Conservation (phyloP, 2,797 vertebrate genomes). For the Squalus acanthias region DNA sequence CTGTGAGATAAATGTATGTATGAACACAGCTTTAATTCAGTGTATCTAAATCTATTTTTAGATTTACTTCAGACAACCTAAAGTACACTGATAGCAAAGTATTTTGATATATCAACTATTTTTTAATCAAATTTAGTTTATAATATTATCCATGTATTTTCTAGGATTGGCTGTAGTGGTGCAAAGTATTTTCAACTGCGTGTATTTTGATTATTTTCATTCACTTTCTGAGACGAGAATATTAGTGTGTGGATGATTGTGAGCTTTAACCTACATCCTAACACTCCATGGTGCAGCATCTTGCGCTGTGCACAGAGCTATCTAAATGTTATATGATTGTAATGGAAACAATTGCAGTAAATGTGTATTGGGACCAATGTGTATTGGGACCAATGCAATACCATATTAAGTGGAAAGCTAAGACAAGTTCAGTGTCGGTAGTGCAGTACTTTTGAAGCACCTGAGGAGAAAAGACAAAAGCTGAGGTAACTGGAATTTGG, state of each 20-base stretch:
- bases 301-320: not conserved
- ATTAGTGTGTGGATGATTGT: not conserved
- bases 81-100: not conserved
- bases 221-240: not conserved
- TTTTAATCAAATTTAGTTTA: not conserved
- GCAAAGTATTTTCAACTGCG: not conserved
- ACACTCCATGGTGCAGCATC: not conserved
- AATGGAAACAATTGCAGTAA: not conserved
- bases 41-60: not conserved
- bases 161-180: not conserved
- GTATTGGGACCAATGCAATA: not conserved
- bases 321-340: not conserved
- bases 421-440: not conserved
- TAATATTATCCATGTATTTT: not conserved
- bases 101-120: not conserved
- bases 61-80: not conserved
- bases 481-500: not conserved
- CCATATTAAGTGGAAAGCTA: not conserved
- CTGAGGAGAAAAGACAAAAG: not conserved
- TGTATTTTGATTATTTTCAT: not conserved
- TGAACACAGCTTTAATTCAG: not conserved
- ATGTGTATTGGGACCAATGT: not conserved
- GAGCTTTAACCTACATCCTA: not conserved
- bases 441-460: not conserved
- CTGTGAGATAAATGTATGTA: not conserved